Evolutionary conservation across 2,797 vertebrate species (phyloP).

Genomic region (Onychomys leucogaster): DNA sequence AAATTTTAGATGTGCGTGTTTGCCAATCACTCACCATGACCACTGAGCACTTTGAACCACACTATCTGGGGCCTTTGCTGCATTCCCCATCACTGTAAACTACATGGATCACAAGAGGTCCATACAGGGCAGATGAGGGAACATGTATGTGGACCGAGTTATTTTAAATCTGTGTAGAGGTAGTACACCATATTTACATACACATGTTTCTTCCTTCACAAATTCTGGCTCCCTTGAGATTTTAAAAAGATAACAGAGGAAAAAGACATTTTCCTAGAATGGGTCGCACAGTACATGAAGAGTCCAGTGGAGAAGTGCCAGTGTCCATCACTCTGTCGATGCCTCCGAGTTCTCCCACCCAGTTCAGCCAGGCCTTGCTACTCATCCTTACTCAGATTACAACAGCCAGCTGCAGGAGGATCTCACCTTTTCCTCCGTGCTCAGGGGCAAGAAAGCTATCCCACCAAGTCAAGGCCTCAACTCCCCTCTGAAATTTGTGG

Average conservation of each 20-base stretch:
- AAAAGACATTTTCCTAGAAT: not conserved
- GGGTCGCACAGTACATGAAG: not conserved
- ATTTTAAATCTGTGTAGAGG: not conserved
- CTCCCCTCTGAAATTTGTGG: not conserved
- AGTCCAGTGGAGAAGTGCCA: not conserved
- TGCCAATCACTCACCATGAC: not conserved
- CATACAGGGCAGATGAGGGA: not conserved
- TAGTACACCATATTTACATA: not conserved
- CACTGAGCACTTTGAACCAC: not conserved
- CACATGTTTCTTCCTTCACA: not conserved
- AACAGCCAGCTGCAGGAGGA: not conserved
- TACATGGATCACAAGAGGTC: not conserved
- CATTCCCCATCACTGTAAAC: not conserved
- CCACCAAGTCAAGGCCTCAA: not conserved
- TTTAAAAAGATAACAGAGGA: not conserved
- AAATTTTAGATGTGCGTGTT: conserved; percentile 24
- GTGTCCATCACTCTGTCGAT: no score
- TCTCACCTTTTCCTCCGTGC: not conserved
- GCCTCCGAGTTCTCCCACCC: not conserved
- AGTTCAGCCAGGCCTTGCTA: not conserved
- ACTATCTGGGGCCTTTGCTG: not conserved
- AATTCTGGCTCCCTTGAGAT: conserved; percentile 24
- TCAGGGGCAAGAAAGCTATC: not conserved
- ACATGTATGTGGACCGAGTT: not conserved
- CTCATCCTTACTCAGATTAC: not conserved